phyloP scores from a whole-genome alignment of 2,888 invertebrate species.

The Dolichopus griseipennis region DNA sequence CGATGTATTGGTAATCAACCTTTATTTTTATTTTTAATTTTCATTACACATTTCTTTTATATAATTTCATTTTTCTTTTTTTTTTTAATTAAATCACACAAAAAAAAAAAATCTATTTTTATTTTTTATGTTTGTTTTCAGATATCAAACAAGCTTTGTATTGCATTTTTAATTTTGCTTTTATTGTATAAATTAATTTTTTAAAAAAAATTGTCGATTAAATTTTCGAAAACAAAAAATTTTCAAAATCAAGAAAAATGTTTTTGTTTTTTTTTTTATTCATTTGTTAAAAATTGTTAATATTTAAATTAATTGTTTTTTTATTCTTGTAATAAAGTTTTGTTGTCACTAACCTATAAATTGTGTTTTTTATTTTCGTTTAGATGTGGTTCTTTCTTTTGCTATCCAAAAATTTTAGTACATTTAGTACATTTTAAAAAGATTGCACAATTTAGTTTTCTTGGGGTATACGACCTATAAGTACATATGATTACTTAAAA shows the following conservation, averaged over 20 bases:
- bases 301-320: background rate
- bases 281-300: too few species aligned
- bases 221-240: background rate
- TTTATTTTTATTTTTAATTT: too few species aligned
- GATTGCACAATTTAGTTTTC: too few species aligned
- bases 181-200: constrained; percentile 1
- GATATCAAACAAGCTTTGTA: constrained; percentile 1
- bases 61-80: background rate
- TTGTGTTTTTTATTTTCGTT: background rate
- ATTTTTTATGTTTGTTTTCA: background rate
- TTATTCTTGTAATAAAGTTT: background rate
- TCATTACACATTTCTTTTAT: too few species aligned
- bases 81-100: background rate
- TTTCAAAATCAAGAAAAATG: too few species aligned
- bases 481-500: too few species aligned
- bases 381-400: too few species aligned
- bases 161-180: background rate
- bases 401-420: too few species aligned
- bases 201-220: background rate
- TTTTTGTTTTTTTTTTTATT: too few species aligned
- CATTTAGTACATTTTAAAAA: too few species aligned
- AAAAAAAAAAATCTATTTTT: background rate
- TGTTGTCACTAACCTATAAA: background rate
- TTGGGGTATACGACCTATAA: too few species aligned
- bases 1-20: too few species aligned